Base-by-base conservation (phyloP, 37 sponge, comb jelly and placozoan genomes). In the Spongilla lacustris region DNA sequence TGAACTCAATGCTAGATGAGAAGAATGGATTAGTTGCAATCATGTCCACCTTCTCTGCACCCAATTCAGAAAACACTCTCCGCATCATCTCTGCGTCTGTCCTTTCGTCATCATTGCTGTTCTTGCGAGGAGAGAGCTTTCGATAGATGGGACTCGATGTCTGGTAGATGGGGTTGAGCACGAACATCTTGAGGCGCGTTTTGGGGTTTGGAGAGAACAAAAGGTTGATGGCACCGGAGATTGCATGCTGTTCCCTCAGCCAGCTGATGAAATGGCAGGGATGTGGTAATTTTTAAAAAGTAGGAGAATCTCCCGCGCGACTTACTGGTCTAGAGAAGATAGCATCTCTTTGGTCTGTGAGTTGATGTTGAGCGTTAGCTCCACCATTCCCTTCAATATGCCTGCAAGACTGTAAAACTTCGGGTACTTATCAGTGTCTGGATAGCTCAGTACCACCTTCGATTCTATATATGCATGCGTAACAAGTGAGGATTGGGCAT, bases 21-120 rank as follows among this genome's bases (percentile, higher is more conserved):
- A 93, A 93, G 71, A 89, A 85, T 38, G 90, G 89, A 38, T 93
- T 93, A 4, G 70, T 69, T 24, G 89, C 84, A 70, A 86, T 30
- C 74, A 83, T 79, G 70, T 93, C 93, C 19, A 77, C 93, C 37
- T 81, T 86, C 8, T 81, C 17, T 2, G 35, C 19, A 0, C 74
- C 58, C 14, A 82, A 30, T 9, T 17, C 11, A 2, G 73, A 33
- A 30, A 72, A 71, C 19, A 25, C 24, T 32, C 13, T 46, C 21
- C 36, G 70, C 67, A 21, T 2, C 25, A 4, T 11, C 79, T 8
- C 11, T 37, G 79, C 36, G 29, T 79, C 66, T 66, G 25, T 66
- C 66, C 8, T 66, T 50, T 37, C 80, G 2, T 79, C 66, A 3
- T 6, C 3, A 76, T 81, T 17, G 50, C 50, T 5, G 4, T 70